Conservation (phyloP, 2,888 invertebrate species). For the Diplazon laetatorius region DNA sequence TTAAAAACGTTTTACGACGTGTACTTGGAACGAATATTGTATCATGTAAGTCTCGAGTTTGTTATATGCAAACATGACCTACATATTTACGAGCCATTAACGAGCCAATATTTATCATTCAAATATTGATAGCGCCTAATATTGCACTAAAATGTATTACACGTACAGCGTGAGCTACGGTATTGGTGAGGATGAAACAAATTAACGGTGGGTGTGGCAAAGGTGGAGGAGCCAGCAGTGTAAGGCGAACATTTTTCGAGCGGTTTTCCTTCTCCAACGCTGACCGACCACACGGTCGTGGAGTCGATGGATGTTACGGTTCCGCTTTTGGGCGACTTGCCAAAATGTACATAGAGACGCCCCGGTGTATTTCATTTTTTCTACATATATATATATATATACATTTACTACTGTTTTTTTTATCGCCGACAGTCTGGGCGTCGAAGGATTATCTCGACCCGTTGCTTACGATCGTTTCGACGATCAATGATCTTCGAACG, state of each 20-base stretch:
- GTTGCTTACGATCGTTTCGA: background rate
- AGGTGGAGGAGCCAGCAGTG: background rate
- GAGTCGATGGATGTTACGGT: slow-evolving; percentile 68
- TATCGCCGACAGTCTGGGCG: slow-evolving; percentile 18
- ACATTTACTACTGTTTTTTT: slow-evolving; percentile 40
- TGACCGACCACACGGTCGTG: slow-evolving; percentile 22
- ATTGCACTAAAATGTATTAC: background rate
- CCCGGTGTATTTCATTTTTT: slow-evolving; percentile 22
- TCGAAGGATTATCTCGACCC: slow-evolving; percentile 29
- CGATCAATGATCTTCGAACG: background rate
- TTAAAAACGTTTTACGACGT: background rate
- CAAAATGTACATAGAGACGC: slow-evolving; percentile 57
- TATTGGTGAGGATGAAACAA: slow-evolving; percentile 23
- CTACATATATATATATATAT: no score
- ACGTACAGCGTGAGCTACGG: background rate
- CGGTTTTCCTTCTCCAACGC: slow-evolving; percentile 31
- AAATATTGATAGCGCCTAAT: background rate
- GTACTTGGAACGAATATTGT: background rate
- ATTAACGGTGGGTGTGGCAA: slow-evolving; percentile 46
- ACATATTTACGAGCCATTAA: background rate
- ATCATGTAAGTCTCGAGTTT: background rate
- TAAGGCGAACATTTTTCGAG: slow-evolving; percentile 22
- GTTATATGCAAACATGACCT: background rate
- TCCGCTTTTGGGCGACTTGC: slow-evolving; percentile 66
- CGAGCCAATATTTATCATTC: background rate